Evolutionary conservation across 2,113 vertebrate species (phyloP).

Genomic region (Thinocorus orbignyianus): DNA sequence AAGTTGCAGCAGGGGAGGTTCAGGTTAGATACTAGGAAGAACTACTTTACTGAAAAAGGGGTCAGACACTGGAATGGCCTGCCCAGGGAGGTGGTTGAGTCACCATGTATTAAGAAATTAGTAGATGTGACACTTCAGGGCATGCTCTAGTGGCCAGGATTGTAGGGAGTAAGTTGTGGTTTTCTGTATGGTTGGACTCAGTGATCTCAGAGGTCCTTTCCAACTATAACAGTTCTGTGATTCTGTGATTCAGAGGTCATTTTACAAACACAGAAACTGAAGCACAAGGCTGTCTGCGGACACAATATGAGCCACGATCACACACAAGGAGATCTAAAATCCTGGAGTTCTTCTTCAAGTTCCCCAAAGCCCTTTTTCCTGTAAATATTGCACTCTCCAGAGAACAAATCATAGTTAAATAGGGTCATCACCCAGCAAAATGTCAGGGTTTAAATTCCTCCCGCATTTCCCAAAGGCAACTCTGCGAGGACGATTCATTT

Average conservation of each 20-base stretch:
- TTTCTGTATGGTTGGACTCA: too few relatives aligned
- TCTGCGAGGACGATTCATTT: not conserved
- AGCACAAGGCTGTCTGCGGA: not conserved
- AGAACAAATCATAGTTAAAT: not conserved
- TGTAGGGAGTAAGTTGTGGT: too few relatives aligned
- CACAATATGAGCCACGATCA: not conserved
- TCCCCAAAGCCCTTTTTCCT: not conserved
- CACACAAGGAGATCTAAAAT: not conserved
- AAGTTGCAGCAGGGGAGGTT: too few relatives aligned
- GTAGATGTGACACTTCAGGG: too few relatives aligned
- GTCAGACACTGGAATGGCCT: too few relatives aligned
- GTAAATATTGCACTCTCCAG: not conserved
- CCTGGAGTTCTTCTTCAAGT: not conserved
- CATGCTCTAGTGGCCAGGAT: too few relatives aligned
- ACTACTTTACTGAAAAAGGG: too few relatives aligned
- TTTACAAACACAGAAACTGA: not conserved
- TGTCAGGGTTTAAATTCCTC: not conserved
- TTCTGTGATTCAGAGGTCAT: not conserved
- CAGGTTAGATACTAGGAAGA: too few relatives aligned
- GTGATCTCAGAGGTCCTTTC: too few relatives aligned
- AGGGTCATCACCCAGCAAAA: not conserved
- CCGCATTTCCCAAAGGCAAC: not conserved
- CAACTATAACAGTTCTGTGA: too few relatives aligned
- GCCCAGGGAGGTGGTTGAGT: too few relatives aligned
- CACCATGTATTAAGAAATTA: too few relatives aligned